phyloP scores from a whole-genome alignment of 2,797 vertebrate species.

The Xenops minutus region DNA sequence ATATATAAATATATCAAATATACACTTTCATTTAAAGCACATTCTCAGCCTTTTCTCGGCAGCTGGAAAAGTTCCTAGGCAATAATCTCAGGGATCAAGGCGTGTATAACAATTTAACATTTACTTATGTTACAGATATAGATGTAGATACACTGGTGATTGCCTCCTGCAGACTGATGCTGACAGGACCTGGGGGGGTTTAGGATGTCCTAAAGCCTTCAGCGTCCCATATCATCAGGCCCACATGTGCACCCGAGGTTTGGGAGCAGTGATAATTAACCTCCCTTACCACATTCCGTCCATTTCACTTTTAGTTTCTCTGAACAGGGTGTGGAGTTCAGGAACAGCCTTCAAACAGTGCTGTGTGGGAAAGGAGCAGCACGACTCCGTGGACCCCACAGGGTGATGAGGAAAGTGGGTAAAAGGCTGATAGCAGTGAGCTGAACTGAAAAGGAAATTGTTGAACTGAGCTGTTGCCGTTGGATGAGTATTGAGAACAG shows the following conservation, averaged over 20 bases:
- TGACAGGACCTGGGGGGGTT: not conserved
- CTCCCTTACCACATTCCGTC: not conserved
- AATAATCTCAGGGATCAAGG: not conserved
- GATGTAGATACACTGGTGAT: not conserved
- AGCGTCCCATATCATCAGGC: not conserved
- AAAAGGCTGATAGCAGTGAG: not conserved
- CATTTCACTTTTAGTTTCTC: not conserved
- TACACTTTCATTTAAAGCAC: not conserved
- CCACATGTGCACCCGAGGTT: not conserved
- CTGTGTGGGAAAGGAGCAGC: not conserved
- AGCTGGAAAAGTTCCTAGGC: not conserved
- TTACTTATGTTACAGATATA: not conserved
- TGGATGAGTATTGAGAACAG: not conserved
- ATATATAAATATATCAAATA: not conserved
- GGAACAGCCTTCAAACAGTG: not conserved
- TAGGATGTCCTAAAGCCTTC: not conserved
- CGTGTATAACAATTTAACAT: not conserved
- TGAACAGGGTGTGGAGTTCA: not conserved
- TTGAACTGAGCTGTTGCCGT: not conserved
- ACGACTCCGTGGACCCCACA: not conserved
- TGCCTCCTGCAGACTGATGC: not conserved
- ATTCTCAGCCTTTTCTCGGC: not conserved
- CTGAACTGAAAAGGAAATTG: not conserved
- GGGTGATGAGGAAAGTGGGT: not conserved
- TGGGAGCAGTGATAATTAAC: not conserved